phyloP scores from a whole-genome alignment of 2,113 vertebrate species.

The Cephalopholis sonnerati region DNA sequence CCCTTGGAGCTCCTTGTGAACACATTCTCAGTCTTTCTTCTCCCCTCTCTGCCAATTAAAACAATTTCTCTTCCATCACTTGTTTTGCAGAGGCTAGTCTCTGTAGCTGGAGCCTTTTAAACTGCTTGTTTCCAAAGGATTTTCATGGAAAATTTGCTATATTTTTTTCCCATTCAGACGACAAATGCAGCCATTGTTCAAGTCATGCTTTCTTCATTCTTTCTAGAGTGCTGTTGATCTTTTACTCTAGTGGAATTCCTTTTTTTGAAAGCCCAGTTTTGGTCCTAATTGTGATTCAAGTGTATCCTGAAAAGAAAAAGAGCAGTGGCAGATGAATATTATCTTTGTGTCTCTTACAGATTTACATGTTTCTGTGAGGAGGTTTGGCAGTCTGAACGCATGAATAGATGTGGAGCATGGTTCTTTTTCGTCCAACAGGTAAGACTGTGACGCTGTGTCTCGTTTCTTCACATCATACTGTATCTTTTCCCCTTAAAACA shows the following conservation, averaged over 20 bases:
- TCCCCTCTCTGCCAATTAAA: slow-evolving; percentile 69
- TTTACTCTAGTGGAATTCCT: neutral
- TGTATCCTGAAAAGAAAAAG: neutral
- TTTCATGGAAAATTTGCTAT: slow-evolving; percentile 10
- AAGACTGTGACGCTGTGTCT: slow-evolving; percentile 18
- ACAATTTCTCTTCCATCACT: slow-evolving; percentile 18
- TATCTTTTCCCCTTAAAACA: neutral
- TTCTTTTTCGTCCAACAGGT: slow-evolving; percentile 59
- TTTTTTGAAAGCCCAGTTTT: neutral
- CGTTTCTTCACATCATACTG: neutral
- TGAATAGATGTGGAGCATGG: slow-evolving; percentile 50
- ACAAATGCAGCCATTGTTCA: slow-evolving; percentile 5
- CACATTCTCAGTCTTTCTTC: slow-evolving; percentile 53
- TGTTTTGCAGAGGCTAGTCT: slow-evolving; percentile 13
- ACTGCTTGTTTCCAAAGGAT: neutral
- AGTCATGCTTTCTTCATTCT: neutral
- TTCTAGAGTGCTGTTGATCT: neutral
- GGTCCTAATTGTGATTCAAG: neutral
- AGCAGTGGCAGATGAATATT: neutral
- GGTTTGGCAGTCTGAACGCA: slow-evolving; percentile 23
- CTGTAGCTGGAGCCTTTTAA: slow-evolving; percentile 9
- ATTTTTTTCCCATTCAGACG: neutral
- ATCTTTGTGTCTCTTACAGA: slow-evolving; percentile 48
- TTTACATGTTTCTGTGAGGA: slow-evolving; percentile 27
- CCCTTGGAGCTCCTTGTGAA: slow-evolving; percentile 74